Evolutionary conservation across 2,888 invertebrate genomes (phyloP), one percentile per base, ranked within the genome.

Genomic region (Ceratothoa steindachneri): DNA sequence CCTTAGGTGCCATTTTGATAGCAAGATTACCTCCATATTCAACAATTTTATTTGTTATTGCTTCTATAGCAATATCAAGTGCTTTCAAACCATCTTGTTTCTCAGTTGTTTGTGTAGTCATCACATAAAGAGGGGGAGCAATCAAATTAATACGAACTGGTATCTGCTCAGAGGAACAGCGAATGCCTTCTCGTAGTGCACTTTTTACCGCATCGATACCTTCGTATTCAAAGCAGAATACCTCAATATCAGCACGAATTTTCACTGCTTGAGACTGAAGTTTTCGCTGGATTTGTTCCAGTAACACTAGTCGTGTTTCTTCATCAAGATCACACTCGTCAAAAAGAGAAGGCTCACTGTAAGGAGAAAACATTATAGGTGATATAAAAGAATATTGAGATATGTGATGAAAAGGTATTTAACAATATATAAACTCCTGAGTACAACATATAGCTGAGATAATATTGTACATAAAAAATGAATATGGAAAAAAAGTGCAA

Each of bases 61-160:
- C 90, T 80, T 92, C 92, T 77, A 98, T 93, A 19, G 97, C 97
- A 81, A 91, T 90, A 82, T 93, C 92, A 68, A 99, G 85, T 4
- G 93, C 91, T 85, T 92, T 92, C 65, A 99, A 87, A 1, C 98
- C 98, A 82, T 97, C 96, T 67, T 90, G 88, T 84, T 96, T 93
- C 84, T 99, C 99, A 29, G 98, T 93, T 0, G 99, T 99, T 30
- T 97, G 95, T 64, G 98, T 97, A 19, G 98, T 99, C 90, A 99
- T 95, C 75, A 99, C 97, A 87, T 97, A 99, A 81, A 97, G 87
- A 71, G 99, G 99, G 31, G 99, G 98, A 3, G 99, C 99, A 84
- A 99, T 99, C 81, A 99, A 88, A 86, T 99, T 98, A 82, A 99
- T 99, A 88, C 96, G 97, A 81, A 99, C 95, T 0, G 97, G 97